Conservation (phyloP, 2,113 vertebrate species). For the Sinocyclocheilus anophthalmus region DNA sequence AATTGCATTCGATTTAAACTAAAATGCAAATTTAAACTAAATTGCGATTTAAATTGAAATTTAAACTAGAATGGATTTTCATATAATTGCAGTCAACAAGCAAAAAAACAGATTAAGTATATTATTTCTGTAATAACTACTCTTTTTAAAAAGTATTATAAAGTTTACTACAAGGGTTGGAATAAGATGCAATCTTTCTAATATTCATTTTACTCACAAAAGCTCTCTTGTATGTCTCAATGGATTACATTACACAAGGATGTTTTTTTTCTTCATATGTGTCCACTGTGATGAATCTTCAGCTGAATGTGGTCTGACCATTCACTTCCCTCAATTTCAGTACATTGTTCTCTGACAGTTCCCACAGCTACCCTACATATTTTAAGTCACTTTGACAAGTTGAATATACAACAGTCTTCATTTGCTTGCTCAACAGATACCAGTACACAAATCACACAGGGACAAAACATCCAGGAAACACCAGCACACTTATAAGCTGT, state of each 20-base stretch:
- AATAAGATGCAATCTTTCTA: background rate
- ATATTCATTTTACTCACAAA: background rate
- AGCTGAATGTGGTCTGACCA: background rate
- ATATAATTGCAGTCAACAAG: background rate
- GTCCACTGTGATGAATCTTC: background rate
- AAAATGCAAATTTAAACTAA: too few relatives aligned
- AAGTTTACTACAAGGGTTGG: background rate
- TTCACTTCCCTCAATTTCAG: background rate
- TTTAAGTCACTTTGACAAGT: background rate
- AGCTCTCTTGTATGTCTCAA: background rate
- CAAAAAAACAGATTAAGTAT: background rate
- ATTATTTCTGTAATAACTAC: background rate
- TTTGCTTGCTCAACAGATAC: conserved; percentile 12
- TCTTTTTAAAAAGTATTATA: background rate
- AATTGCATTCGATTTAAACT: background rate
- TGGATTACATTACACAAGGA: background rate
- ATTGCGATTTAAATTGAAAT: background rate
- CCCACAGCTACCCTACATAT: background rate
- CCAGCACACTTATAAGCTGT: background rate
- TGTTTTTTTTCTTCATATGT: background rate
- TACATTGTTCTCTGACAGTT: background rate
- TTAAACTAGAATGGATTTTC: background rate
- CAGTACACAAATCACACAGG: background rate
- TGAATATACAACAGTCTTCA: background rate
- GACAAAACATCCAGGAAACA: background rate